Base-by-base conservation (phyloP, 2,113 vertebrate genomes). In the Callipepla squamata region DNA sequence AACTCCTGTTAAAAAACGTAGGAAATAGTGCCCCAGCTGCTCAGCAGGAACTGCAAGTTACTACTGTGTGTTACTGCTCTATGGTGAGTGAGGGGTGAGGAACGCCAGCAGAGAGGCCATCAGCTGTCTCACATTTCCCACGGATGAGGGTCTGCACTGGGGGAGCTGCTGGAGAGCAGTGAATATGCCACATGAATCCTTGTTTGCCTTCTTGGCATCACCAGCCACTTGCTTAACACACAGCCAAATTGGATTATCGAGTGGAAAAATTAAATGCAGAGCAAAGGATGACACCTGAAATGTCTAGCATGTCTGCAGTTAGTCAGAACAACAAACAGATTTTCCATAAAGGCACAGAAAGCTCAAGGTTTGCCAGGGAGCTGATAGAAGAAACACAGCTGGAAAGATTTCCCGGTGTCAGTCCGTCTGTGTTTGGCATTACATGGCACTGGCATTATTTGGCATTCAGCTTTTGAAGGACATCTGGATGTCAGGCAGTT, bases 1-100 rank as follows among this genome's bases (percentile, higher is more conserved):
- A 80, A 61, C 25, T 63, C 2, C 42, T 51, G 11, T 42, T 62
- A 67, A 83, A 93, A 6, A 13, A 28, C 0, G 0, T 1, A 48
- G 26, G 28, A 2, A 21, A n/a, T 69, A 73, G 23, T 7, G 7
- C 40, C 44, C 11, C 32, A 51, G 9, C 32, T 85, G 40, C 61
- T 91, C 66, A 66, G 67, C 32, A 48, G 45, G 32, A 50, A 10
- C n/a, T 45, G 63, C 42, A 42, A 45, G 13, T 32, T 30, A 57
- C 53, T 57, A 57, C 53, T 21, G 30, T 45, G 63, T 22, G 30
- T 45, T 19, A 14, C 44, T n/a, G 10, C 42, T n/a, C 20, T 45
- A 30, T 32, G 28, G 30, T 45, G 30, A 45, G 42, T 22, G 63
- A 4, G 11, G 26, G 34, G 19, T 1, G 0, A 32, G 25, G 32